These are phyloP conservation scores for Andrena camellia DNA, from an alignment of 2,888 invertebrate species.

Conservation along the genomic window DNA sequence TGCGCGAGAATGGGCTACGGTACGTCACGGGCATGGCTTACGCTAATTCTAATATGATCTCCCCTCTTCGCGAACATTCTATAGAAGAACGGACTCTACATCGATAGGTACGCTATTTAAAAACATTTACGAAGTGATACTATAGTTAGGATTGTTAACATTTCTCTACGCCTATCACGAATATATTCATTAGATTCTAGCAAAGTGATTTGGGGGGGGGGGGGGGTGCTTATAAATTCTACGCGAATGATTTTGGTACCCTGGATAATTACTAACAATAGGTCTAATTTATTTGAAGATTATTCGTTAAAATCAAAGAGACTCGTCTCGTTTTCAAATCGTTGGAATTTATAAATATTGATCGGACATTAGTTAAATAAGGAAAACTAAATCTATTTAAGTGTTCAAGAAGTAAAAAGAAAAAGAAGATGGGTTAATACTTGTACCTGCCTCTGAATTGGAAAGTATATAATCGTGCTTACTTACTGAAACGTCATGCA, in stretches of 20 bases:
- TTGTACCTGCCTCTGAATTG: conserved; percentile 45
- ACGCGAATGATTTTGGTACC: conserved; percentile 74
- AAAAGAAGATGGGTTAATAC: conserved; percentile 45
- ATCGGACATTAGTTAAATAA: conserved; percentile 25
- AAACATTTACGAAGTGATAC: conserved; percentile 59
- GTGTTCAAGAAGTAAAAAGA: conserved; percentile 28
- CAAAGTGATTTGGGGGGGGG: conserved; percentile 58
- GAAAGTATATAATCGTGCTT: conserved; percentile 46
- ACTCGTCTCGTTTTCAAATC: conserved; percentile 19
- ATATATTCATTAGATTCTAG: conserved; percentile 69
- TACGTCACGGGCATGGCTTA: conserved; percentile 41
- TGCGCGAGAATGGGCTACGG: conserved; percentile 42
- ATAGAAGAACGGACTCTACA: conserved; percentile 54
- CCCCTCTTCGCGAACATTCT: conserved; percentile 21
- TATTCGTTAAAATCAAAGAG: conserved; percentile 43
- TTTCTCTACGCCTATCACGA: conserved; percentile 71
- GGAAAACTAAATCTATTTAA: conserved; percentile 48
- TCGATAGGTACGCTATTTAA: conserved; percentile 53
- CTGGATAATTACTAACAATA: conserved; percentile 69
- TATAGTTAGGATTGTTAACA: conserved; percentile 68
- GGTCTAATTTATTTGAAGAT: conserved; percentile 59
- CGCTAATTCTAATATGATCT: conserved; percentile 50
- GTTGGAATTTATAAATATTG: conserved; percentile 41
- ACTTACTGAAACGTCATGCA: conserved; percentile 51
- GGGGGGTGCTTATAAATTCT: conserved; percentile 59